Evolutionary conservation across 1,140 invertebrate genomes (phyloP).

Genomic region (Aethina tumida): DNA sequence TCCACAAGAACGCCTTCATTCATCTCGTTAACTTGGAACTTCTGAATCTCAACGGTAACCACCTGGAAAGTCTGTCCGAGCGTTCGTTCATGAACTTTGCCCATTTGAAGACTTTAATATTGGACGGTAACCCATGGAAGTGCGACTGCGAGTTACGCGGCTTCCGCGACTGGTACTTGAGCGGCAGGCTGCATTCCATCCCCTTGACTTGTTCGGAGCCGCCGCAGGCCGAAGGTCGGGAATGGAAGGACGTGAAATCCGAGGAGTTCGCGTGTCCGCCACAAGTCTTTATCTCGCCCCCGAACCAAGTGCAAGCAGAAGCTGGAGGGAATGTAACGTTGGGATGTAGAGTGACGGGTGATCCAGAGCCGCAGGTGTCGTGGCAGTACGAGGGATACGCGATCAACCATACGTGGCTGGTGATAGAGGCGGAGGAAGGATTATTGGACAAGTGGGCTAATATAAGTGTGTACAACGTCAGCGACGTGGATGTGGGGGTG

Average conservation of each 20-base stretch:
- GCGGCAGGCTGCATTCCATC: slow-evolving; percentile 56
- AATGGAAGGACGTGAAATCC: slow-evolving; percentile 56
- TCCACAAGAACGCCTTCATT: slow-evolving; percentile 62
- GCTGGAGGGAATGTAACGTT: slow-evolving; percentile 68
- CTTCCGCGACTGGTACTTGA: slow-evolving; percentile 71
- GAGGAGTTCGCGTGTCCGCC: slow-evolving; percentile 67
- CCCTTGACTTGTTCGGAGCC: slow-evolving; percentile 54
- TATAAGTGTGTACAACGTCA: slow-evolving; percentile 62
- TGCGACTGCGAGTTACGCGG: slow-evolving; percentile 78
- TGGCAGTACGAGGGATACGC: slow-evolving; percentile 71
- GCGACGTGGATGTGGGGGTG: slow-evolving; percentile 65
- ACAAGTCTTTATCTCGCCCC: slow-evolving; percentile 37
- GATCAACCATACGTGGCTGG: slow-evolving; percentile 38
- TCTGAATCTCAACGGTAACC: slow-evolving; percentile 59
- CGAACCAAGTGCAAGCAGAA: slow-evolving; percentile 48
- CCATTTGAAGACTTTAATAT: slow-evolving; percentile 62
- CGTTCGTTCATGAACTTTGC: slow-evolving; percentile 53
- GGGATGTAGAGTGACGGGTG: slow-evolving; percentile 67
- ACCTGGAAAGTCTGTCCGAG: slow-evolving; percentile 52
- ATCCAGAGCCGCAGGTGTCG: slow-evolving; percentile 70
- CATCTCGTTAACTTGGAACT: slow-evolving; percentile 57
- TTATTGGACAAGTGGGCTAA: slow-evolving; percentile 55
- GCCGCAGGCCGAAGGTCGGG: slow-evolving; percentile 42
- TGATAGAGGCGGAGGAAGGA: slow-evolving; percentile 36
- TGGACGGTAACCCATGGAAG: slow-evolving; percentile 81